Base-by-base conservation (phyloP, 2,113 vertebrate species). In the Lophius piscatorius region DNA sequence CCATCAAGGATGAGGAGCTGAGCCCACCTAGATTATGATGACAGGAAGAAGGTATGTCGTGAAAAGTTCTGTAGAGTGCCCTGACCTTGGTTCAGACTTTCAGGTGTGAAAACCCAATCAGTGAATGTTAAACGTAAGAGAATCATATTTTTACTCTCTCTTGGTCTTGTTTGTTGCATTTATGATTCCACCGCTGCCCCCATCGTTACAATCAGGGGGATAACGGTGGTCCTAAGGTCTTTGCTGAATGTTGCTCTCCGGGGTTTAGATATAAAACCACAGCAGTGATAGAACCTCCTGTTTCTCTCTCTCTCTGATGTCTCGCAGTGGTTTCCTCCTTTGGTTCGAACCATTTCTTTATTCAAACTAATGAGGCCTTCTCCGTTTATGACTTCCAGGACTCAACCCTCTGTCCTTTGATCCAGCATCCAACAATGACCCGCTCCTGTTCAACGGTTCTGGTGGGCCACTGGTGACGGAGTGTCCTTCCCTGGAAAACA, bases 361-460 rank as follows among this genome's bases (percentile, higher is more conserved):
- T 38, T 45, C 9, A 13, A 38, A 36, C 0, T 50, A 45, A 49
- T n/a, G n/a, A 54, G n/a, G 4, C 5, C 5, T 50, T 80, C 8
- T 84, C 16, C 70, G 48, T 74, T 49, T 63, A 12, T 68, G 39
- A 81, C 47, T 76, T 58, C 39, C 85, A 98, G 96, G 94, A 70
- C 91, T 97, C 85, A 96, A 90, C 87, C 84, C 91, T 51, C 84
- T 96, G 76, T 72, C 94, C 72, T 96, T 96, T 75, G 94, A 94
- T 79, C 92, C 94, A 41, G 73, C 91, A 61, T 70, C 86, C 87
- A 92, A 83, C 89, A 93, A 86, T 70, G 88, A 95, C 51, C 82
- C 92, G 29, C 85, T 95, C 75, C 94, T 93, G 57, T 91, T 95
- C 65, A 87, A 67, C 87, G 70, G 82, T 12, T 46, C 93, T 33